Evolutionary conservation across 2,888 invertebrate species (phyloP).

Genomic region (Dryomyza anilis): DNA sequence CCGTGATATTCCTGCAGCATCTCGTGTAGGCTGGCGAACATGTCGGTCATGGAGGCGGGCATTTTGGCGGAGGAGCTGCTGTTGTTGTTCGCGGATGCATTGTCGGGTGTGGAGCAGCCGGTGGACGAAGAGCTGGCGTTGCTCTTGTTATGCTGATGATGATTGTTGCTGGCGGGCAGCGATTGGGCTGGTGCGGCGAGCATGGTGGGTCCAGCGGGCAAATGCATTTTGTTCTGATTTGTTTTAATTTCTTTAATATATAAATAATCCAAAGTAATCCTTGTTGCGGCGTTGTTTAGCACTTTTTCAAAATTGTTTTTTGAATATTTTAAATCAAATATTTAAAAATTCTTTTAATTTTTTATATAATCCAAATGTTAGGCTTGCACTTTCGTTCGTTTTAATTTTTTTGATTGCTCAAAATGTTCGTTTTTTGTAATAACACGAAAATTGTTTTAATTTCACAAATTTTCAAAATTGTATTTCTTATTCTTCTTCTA

Average conservation of each 20-base stretch:
- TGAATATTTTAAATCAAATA: too few relatives aligned
- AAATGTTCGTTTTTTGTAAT: background rate
- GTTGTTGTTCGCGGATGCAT: constrained; percentile 51
- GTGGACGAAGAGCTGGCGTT: constrained; percentile 38
- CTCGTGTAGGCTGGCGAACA: constrained; percentile 76
- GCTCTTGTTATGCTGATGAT: constrained; percentile 35
- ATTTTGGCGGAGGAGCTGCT: constrained; percentile 52
- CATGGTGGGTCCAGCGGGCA: constrained; percentile 59
- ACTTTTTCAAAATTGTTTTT: background rate
- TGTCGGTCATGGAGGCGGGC: constrained; percentile 73
- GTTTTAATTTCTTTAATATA: too few relatives aligned
- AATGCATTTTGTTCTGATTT: constrained; percentile 55
- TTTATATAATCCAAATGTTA: too few relatives aligned
- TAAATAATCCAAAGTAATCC: background rate
- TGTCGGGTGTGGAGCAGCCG: constrained; percentile 43
- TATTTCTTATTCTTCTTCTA: background rate
- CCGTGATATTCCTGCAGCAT: constrained; percentile 87
- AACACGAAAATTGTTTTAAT: too few relatives aligned
- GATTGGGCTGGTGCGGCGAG: constrained; percentile 49
- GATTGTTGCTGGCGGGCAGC: constrained; percentile 35
- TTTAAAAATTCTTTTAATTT: too few relatives aligned
- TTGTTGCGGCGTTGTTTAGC: background rate
- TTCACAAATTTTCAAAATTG: background rate
- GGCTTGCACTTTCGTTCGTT: background rate
- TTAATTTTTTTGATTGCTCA: background rate